Conservation (phyloP, 2,113 vertebrate species). For the Irena cyanogastra region DNA sequence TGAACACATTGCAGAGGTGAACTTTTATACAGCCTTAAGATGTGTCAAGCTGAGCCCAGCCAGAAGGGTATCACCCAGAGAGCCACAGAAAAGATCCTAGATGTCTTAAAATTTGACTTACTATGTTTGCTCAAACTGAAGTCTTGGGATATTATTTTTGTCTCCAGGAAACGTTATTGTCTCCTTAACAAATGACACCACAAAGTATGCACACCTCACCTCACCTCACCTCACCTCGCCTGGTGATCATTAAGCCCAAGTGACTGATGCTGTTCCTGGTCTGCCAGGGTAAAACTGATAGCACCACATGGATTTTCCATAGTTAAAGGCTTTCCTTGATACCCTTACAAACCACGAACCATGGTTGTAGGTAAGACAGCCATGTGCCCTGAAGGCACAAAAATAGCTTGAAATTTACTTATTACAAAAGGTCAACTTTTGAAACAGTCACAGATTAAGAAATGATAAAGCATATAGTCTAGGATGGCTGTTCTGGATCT, state of each 20-base stretch:
- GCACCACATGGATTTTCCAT: not conserved
- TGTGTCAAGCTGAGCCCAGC: accelerated
- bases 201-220: not conserved
- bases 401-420: not conserved
- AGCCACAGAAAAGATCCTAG: not conserved
- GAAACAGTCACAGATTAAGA: not conserved
- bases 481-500: not conserved
- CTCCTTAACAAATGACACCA: not conserved
- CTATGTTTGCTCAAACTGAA: not conserved
- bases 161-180: not conserved
- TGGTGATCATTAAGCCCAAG: not conserved
- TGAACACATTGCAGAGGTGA: not conserved
- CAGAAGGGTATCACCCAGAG: not conserved
- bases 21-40: not conserved
- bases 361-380: not conserved
- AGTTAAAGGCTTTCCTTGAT: not conserved
- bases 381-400: not conserved
- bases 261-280: not conserved
- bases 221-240: not conserved
- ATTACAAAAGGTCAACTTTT: not conserved
- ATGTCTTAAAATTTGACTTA: not conserved
- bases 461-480: not conserved
- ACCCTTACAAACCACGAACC: not conserved
- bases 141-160: not conserved
- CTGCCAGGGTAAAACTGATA: not conserved